These are phyloP conservation scores for Fragum fragum DNA, from an alignment of 2,888 invertebrate species.

Conservation along the genomic window DNA sequence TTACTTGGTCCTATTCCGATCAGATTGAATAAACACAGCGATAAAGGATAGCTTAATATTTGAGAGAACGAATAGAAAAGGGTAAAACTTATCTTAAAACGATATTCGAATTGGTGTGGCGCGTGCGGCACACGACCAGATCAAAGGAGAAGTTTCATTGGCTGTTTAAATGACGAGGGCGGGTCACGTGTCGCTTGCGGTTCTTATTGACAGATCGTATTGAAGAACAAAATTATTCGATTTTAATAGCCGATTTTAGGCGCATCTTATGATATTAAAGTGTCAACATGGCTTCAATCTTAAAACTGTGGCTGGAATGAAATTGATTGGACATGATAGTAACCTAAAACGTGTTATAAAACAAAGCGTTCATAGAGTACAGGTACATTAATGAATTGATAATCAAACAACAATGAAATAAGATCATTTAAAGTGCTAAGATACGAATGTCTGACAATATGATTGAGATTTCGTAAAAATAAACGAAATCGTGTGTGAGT, in stretches of 20 bases:
- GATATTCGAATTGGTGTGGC: constrained; percentile 40
- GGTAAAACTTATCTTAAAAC: constrained; percentile 28
- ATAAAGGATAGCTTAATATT: neutral
- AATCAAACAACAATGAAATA: neutral
- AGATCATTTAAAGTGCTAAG: neutral
- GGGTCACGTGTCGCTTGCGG: constrained; percentile 29
- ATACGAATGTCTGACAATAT: neutral
- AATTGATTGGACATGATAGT: constrained; percentile 2
- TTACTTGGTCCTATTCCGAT: no score
- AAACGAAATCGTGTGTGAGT: no score
- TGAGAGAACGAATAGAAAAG: neutral
- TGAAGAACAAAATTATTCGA: constrained; percentile 30
- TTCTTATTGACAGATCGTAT: constrained; percentile 42
- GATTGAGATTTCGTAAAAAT: no score
- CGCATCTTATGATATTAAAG: constrained; percentile 25
- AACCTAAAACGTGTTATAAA: neutral
- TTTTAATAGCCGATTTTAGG: constrained; percentile 24
- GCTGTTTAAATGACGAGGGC: constrained; percentile 42
- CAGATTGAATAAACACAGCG: no score
- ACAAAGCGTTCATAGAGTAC: neutral
- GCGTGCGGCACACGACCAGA: constrained; percentile 67
- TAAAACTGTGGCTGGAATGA: constrained; percentile 27
- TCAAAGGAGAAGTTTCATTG: constrained; percentile 62
- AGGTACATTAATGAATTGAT: constrained; percentile 7
- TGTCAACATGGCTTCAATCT: constrained; percentile 30